Evolutionary conservation across 2,113 vertebrate genomes (phyloP).

Genomic region (Anhinga anhinga): DNA sequence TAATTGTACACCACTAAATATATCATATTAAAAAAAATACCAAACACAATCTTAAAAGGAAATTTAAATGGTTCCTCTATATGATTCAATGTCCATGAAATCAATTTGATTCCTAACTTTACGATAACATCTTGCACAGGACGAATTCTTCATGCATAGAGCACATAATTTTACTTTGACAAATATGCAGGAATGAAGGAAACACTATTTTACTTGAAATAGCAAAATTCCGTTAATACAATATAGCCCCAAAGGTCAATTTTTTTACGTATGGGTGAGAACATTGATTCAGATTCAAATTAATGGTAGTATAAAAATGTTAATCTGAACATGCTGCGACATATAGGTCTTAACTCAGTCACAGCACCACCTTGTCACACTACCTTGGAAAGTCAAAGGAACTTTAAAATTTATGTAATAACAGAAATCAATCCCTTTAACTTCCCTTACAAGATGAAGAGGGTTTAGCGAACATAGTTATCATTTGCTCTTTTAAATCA

Average conservation of each 20-base stretch:
- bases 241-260: neutral
- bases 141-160: neutral
- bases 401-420: neutral
- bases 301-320: neutral
- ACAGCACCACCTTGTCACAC: neutral
- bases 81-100: neutral
- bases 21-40: neutral
- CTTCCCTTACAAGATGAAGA: neutral
- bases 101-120: neutral
- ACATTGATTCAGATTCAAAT: neutral
- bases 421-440: neutral
- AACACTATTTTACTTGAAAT: neutral
- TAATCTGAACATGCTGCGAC: neutral
- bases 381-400: neutral
- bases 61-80: neutral
- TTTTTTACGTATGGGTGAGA: neutral
- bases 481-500: neutral
- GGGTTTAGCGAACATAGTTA: neutral
- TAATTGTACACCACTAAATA: neutral
- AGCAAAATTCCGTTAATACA: fast-evolving
- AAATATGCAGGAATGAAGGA: neutral
- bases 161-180: neutral
- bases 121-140: neutral
- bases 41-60: neutral
- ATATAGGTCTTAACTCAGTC: neutral